These are phyloP conservation scores for Clamator glandarius DNA, from an alignment of 2,797 vertebrate genomes.

Conservation along the genomic window DNA sequence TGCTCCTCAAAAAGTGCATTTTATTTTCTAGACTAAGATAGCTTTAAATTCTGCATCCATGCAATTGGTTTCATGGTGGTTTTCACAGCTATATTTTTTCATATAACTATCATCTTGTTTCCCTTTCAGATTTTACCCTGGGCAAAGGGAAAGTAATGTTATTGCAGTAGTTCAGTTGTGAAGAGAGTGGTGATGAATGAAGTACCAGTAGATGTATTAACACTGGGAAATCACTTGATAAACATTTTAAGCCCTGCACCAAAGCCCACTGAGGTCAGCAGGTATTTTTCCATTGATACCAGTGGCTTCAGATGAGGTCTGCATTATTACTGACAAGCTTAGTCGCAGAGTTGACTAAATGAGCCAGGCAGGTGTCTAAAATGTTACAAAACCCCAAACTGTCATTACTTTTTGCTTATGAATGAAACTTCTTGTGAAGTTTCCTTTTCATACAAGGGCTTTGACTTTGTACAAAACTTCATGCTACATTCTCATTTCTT, in stretches of 20 bases:
- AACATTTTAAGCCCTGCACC: not conserved
- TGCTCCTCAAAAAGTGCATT: not conserved
- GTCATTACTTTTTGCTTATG: not conserved
- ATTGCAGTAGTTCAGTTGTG: not conserved
- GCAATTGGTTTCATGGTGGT: not conserved
- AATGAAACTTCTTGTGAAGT: not conserved
- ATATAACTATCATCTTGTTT: not conserved
- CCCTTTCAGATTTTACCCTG: not conserved
- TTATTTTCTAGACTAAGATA: not conserved
- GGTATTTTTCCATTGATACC: not conserved
- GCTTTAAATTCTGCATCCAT: not conserved
- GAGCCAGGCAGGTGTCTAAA: not conserved
- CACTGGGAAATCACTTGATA: not conserved
- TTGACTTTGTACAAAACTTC: not conserved
- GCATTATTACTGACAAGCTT: not conserved
- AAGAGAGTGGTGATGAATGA: not conserved
- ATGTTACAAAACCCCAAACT: not conserved
- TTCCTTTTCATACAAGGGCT: not conserved
- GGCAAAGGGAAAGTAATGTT: not conserved
- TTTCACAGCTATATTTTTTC: too few species aligned
- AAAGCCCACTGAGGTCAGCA: not conserved
- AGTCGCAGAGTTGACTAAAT: not conserved
- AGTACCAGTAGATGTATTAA: not conserved
- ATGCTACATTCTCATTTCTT: not conserved
- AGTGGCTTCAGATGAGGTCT: not conserved